These are phyloP conservation scores for Stenodera caucasica DNA, from an alignment of 2,888 invertebrate species.

Conservation along the genomic window DNA sequence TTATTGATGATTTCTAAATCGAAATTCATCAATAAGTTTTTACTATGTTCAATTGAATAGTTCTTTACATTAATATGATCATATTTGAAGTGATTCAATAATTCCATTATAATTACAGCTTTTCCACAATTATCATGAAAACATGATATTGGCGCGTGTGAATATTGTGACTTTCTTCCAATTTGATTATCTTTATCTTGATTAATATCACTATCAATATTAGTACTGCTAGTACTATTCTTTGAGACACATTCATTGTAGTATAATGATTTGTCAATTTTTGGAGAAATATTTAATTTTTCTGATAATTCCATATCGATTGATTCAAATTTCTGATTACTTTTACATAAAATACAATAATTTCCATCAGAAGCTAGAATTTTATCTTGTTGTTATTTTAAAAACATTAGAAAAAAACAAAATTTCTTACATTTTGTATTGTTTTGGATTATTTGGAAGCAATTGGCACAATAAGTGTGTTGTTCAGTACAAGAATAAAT, in stretches of 20 bases:
- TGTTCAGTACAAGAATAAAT: conserved; percentile 47
- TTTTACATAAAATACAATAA: conserved; percentile 1
- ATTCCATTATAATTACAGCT: conserved; percentile 47
- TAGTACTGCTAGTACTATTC: not conserved
- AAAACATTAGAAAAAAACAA: too few species aligned
- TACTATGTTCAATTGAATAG: conserved; percentile 40
- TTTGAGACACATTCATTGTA: not conserved
- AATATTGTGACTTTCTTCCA: conserved; percentile 10
- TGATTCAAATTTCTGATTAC: not conserved
- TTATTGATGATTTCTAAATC: conserved; percentile 39
- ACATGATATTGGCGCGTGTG: conserved; percentile 39
- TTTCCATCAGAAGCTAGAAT: not conserved
- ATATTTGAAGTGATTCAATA: conserved; percentile 48
- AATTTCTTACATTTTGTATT: conserved; percentile 38
- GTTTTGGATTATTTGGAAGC: conserved; percentile 42
- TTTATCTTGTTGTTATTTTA: too few species aligned
- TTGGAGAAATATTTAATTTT: not conserved
- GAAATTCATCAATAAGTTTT: conserved; percentile 41
- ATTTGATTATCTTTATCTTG: conserved; percentile 24
- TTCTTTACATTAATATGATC: conserved; percentile 48
- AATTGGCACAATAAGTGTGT: conserved; percentile 47
- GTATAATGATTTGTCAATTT: not conserved
- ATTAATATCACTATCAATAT: too few species aligned
- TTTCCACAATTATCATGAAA: conserved; percentile 50
- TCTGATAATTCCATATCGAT: not conserved